Evolutionary conservation across 1,140 invertebrate species (phyloP), one percentile per base, ranked within the genome.

Genomic region (Aporrectodea caliginosa): DNA sequence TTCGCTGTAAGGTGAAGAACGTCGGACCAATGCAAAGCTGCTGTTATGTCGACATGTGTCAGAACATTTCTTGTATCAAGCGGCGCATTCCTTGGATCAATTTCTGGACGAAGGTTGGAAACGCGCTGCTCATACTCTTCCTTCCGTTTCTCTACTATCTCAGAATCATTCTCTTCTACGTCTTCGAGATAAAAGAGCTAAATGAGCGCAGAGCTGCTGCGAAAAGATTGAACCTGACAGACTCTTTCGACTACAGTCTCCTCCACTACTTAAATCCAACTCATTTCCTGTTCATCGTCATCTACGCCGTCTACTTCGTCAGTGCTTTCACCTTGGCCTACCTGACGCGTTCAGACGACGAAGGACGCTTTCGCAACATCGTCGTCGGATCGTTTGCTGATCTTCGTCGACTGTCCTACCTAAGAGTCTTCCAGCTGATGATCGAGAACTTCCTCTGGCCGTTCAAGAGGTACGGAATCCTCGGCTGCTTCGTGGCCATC

Each of bases 251-350:
- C 70, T n/a, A 80, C 43, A 87, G 84, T 77, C 77, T 86, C 69
- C 82, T 87, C 33, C 87, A 86, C 77, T 86, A 85, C 78, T 81
- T 86, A 14, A 82, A 84, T 0, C 87, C 87, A 14, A 84, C 83
- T 16, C 85, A 86, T 77, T 82, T 83, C 0, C 69, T 87, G 16
- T 88, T 87, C 78, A 84, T 87, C 31, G 78, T 82, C 29, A 82
- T 84, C 0, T 88, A 86, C 79, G 73, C 81, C n/a, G 80, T 87
- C 35, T 87, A 87, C 78, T 83, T 87, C 75, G 58, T 86, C 1
- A 80, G 82, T 2, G 85, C 83, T 30, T 2, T 84, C 6, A 69
- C 84, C 22, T 80, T 88, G 29, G 85, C 83, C 16, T 85, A 84
- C 69, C n/a, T 74, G 35, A 31, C 76, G 0, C 35, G 69, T 30